phyloP scores from a whole-genome alignment of 1,140 invertebrate species.

The Cepaea nemoralis region DNA sequence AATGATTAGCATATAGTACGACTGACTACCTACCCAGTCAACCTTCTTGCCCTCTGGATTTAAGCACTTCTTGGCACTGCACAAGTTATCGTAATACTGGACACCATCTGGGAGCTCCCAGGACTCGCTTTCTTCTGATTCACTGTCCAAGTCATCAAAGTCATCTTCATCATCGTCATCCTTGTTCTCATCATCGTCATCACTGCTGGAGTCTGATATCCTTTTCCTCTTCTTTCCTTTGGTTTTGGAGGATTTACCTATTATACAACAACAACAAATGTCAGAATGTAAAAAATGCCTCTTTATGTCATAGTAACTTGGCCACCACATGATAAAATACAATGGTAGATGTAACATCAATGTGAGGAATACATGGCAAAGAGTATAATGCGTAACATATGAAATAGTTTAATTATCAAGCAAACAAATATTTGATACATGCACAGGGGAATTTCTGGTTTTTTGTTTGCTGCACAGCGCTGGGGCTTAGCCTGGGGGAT shows the following conservation, averaged over 20 bases:
- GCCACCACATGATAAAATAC: no score
- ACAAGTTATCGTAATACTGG: slow-evolving; percentile 20
- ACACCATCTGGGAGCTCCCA: slow-evolving; percentile 33
- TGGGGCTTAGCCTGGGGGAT: no score
- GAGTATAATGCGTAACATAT: no score
- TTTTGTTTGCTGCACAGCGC: no score
- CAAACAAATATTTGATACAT: no score
- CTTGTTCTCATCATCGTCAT: not conserved
- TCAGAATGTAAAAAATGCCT: not conserved
- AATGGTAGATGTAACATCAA: no score
- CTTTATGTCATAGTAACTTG: no score
- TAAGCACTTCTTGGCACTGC: slow-evolving; percentile 20
- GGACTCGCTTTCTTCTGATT: not conserved
- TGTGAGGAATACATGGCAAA: no score
- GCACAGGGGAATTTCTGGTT: no score
- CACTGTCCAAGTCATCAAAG: slow-evolving; percentile 7
- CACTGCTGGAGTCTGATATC: not conserved
- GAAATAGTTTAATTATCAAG: no score
- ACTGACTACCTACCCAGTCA: slow-evolving; percentile 31
- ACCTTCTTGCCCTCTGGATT: slow-evolving; percentile 21
- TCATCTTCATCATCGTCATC: not conserved
- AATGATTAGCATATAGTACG: no score
- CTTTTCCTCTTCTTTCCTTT: not conserved
- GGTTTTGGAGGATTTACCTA: not conserved
- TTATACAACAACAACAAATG: not conserved